These are phyloP conservation scores for Odontomachus brunneus DNA, from an alignment of 1,140 invertebrate genomes.

Conservation along the genomic window DNA sequence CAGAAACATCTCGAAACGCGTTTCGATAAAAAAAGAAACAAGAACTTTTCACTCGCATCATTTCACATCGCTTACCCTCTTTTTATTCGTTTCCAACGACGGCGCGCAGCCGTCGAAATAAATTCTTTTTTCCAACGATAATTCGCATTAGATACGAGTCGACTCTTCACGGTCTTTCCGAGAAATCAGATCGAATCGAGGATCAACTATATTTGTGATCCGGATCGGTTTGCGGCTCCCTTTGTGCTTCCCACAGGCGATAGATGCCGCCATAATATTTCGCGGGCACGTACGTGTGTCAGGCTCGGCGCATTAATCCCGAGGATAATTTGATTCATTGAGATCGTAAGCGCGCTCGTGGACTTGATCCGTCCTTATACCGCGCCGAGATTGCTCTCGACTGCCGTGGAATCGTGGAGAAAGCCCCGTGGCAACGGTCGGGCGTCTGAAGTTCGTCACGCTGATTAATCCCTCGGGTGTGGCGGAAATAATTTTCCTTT, in stretches of 20 bases:
- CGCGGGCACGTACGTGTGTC: slow-evolving; percentile 51
- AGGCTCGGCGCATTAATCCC: slow-evolving; percentile 61
- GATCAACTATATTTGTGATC: slow-evolving; percentile 12
- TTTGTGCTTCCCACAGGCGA: slow-evolving; percentile 16
- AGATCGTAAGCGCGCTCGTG: slow-evolving; percentile 49
- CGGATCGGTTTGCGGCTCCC: slow-evolving; percentile 43
- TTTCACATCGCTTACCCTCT: not conserved
- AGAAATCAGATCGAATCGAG: slow-evolving; percentile 34
- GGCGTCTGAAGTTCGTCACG: slow-evolving; percentile 60
- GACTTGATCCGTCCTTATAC: slow-evolving; percentile 64
- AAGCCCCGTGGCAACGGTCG: slow-evolving; percentile 45
- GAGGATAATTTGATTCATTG: slow-evolving; percentile 69
- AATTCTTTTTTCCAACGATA: slow-evolving; percentile 21
- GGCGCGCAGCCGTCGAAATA: not conserved
- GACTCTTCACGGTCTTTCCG: slow-evolving; percentile 43
- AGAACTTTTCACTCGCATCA: not conserved
- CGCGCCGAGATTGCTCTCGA: slow-evolving; percentile 51
- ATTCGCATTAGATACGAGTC: slow-evolving; percentile 12
- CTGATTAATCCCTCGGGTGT: slow-evolving; percentile 41
- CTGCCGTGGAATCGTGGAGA: slow-evolving; percentile 61
- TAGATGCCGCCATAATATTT: slow-evolving; percentile 63
- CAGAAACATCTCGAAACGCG: slow-evolving; percentile 1
- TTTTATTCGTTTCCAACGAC: not conserved
- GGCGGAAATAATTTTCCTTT: slow-evolving; percentile 63
- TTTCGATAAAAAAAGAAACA: too few species aligned